A percentile compares a stretch with the other conserved stretches of the same genome.
These are phyloP conservation scores for Herpailurus yagouaroundi DNA, from an alignment of 2,113 vertebrate genomes.

Conservation along the genomic window DNA sequence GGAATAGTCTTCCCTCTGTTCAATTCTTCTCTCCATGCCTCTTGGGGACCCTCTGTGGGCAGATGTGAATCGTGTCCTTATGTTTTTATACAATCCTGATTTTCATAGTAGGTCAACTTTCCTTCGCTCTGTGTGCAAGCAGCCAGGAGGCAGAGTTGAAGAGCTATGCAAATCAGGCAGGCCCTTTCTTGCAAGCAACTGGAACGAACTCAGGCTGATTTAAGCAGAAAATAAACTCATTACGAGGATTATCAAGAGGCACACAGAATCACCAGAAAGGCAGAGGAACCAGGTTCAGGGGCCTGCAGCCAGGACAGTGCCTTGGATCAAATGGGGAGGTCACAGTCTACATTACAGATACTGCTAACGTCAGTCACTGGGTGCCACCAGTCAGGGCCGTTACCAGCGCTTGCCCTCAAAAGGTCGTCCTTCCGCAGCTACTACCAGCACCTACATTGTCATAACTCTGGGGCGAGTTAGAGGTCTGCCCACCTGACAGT, in stretches of 20 bases:
- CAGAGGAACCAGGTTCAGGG: background rate
- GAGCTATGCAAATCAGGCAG: background rate
- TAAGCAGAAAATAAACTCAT: constrained; percentile 41
- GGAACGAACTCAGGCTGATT: background rate
- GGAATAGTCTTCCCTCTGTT: background rate
- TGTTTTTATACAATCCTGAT: background rate
- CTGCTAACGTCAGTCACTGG: background rate
- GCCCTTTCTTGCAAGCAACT: background rate
- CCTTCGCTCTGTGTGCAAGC: background rate
- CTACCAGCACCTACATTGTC: background rate
- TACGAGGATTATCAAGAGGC: background rate
- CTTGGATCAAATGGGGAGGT: background rate
- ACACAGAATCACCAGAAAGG: background rate
- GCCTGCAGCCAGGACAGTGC: background rate
- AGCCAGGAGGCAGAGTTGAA: background rate
- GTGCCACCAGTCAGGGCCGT: background rate
- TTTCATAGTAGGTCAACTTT: background rate
- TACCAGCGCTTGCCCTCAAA: background rate
- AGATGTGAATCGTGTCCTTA: background rate
- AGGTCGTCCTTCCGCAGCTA: background rate
- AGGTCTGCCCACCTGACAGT: background rate
- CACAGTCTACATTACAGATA: background rate
- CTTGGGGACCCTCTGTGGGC: background rate
- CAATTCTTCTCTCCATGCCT: background rate
- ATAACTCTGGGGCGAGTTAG: background rate